Base-by-base conservation (phyloP, 2,888 invertebrate genomes). In the Zhuqinia jingwanae region DNA sequence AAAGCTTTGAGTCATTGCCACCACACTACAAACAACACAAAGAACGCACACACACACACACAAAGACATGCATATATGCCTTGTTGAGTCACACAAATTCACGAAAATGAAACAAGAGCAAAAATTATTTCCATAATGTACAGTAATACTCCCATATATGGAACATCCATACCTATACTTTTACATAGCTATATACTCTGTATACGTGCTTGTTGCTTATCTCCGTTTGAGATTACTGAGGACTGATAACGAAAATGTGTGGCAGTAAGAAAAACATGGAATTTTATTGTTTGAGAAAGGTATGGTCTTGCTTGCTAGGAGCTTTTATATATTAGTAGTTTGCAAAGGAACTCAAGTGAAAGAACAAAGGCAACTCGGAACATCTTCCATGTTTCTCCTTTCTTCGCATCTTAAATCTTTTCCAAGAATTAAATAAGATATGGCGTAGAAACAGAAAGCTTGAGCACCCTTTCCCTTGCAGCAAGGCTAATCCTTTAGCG, bases 401-500 rank as follows among this genome's bases (percentile, higher is more conserved):
- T 56, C 76, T 13, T n/a, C 56, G 3, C 25, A 1, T 47, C 30
- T n/a, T 65, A 58, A 84, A 82, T 82, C 82, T 75, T 82, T n/a
- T 47, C 2, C 58, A 73, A 68, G 53, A 30, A 58, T 65, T 42
- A 65, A 65, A 65, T 65, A 65, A 65, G 42, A 60, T 5, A 42
- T 1, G 17, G 58, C 11, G 22, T 22, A 47, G 27, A 80, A 30
- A 8, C 45, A n/a, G 42, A 36, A 77, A 8, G 25, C n/a, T n/a
- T n/a, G 68, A 77, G 56, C 20, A n/a, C n/a, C n/a, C n/a, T n/a
- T n/a, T n/a, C 68, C 56, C 77, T 77, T 68, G 42, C 25, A 84
- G 82, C n/a, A n/a, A n/a, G n/a, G n/a, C 53, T 84, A 84, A 84
- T 84, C 83, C 76, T 84, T 77, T 84, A 77, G 25, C 76, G 76